Percentiles rank a stretch among this genome's conserved stretches.
These are phyloP conservation scores for Leucophenga maculata DNA, from an alignment of 2,888 invertebrate species.

Conservation along the genomic window DNA sequence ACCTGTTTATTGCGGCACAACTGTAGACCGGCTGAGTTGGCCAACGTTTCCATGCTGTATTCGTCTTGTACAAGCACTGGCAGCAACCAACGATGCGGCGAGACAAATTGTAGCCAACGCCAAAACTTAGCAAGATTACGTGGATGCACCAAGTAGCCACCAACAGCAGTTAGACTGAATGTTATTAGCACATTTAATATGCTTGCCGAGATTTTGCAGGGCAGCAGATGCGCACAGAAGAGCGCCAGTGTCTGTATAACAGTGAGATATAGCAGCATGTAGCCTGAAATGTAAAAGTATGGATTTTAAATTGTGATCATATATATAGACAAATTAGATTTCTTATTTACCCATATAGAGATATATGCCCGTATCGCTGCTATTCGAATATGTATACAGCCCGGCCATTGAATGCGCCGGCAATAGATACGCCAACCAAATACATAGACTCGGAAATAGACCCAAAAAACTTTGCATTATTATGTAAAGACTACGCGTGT, in stretches of 20 bases:
- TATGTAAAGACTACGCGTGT: slow-evolving; percentile 85
- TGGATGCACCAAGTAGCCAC: slow-evolving; percentile 81
- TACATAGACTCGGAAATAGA: slow-evolving; percentile 82
- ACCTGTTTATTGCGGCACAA: slow-evolving; percentile 84
- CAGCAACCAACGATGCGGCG: slow-evolving; percentile 83
- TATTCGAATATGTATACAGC: slow-evolving; percentile 80
- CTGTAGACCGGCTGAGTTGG: slow-evolving; percentile 73
- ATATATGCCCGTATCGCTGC: slow-evolving; percentile 80
- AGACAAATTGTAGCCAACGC: slow-evolving; percentile 79
- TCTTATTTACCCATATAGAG: slow-evolving; percentile 78
- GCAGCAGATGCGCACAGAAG: slow-evolving; percentile 79
- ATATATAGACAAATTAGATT: not conserved
- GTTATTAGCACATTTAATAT: slow-evolving; percentile 77
- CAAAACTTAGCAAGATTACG: slow-evolving; percentile 79
- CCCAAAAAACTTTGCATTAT: slow-evolving; percentile 85
- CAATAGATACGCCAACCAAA: slow-evolving; percentile 88
- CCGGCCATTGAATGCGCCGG: slow-evolving; percentile 93
- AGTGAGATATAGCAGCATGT: slow-evolving; percentile 81
- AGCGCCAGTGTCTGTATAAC: slow-evolving; percentile 80
- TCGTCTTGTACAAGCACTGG: slow-evolving; percentile 80
- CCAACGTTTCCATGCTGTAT: slow-evolving; percentile 78
- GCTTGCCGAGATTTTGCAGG: slow-evolving; percentile 78
- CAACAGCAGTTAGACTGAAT: slow-evolving; percentile 76
- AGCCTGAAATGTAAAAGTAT: slow-evolving; percentile 74
- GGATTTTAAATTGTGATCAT: not conserved